phyloP scores from a whole-genome alignment of 2,888 invertebrate genomes.

The Rhagonycha fulva region DNA sequence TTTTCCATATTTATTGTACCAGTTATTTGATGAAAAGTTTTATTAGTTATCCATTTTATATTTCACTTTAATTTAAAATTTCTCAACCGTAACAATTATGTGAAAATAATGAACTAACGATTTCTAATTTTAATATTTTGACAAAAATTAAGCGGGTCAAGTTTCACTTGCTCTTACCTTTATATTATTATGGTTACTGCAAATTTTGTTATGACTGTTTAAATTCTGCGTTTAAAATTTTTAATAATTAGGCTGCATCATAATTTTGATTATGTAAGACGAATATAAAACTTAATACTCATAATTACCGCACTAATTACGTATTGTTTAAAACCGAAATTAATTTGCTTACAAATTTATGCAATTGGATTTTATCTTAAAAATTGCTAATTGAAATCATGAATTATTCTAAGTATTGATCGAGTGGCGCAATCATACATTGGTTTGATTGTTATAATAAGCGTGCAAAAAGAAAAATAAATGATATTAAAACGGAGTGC shows the following conservation, averaged over 20 bases:
- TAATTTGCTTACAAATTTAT: neutral
- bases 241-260: neutral
- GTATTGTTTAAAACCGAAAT: neutral
- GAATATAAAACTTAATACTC: neutral
- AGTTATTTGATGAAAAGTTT: neutral
- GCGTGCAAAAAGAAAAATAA: neutral
- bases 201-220: neutral
- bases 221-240: neutral
- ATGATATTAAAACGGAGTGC: neutral
- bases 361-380: neutral
- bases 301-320: neutral
- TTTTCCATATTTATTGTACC: neutral
- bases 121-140: slow-evolving; percentile 10
- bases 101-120: neutral
- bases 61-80: neutral
- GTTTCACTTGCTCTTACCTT: slow-evolving; percentile 3
- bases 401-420: neutral
- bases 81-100: neutral
- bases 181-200: neutral
- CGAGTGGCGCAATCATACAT: neutral
- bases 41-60: neutral
- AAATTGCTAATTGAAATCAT: neutral
- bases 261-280: neutral
- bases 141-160: slow-evolving; percentile 6
- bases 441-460: neutral